Evolutionary conservation across 2,797 vertebrate genomes (phyloP).

Genomic region (Periparus ater): DNA sequence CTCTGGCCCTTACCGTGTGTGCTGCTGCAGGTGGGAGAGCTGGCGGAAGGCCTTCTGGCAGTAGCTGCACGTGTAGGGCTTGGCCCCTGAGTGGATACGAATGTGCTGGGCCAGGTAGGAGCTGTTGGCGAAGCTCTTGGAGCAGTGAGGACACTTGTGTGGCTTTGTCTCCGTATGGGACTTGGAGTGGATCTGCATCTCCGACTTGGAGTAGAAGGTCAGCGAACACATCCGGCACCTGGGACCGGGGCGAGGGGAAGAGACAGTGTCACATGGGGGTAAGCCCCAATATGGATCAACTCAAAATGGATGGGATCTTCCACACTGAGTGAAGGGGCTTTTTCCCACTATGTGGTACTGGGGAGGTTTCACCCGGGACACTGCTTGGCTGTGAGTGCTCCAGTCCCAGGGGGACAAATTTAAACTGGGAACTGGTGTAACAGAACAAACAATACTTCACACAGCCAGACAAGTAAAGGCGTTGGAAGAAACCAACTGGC

Average conservation of each 20-base stretch:
- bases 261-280: slow-evolving; percentile 25
- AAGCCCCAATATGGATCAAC: not conserved
- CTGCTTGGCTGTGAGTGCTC: not conserved
- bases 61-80: slow-evolving; percentile 96
- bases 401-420: not conserved
- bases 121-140: slow-evolving; percentile 98
- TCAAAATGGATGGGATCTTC: not conserved
- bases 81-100: slow-evolving; percentile 98
- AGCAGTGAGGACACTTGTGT: slow-evolving; percentile 98
- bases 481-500: not conserved
- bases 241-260: slow-evolving; percentile 71
- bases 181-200: slow-evolving; percentile 99
- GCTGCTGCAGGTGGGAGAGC: slow-evolving; percentile 99
- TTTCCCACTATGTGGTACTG: not conserved
- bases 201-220: slow-evolving; percentile 99
- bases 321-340: not conserved
- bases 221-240: slow-evolving; percentile 99
- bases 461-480: not conserved
- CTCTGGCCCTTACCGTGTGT: slow-evolving; percentile 85
- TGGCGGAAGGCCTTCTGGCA: slow-evolving; percentile 98
- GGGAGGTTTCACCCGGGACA: not conserved
- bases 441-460: not conserved
- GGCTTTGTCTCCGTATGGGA: slow-evolving; percentile 99
- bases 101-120: slow-evolving; percentile 98
- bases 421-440: not conserved